These are phyloP conservation scores for Trisateles emortualis DNA, from an alignment of 2,888 invertebrate species.

Conservation along the genomic window DNA sequence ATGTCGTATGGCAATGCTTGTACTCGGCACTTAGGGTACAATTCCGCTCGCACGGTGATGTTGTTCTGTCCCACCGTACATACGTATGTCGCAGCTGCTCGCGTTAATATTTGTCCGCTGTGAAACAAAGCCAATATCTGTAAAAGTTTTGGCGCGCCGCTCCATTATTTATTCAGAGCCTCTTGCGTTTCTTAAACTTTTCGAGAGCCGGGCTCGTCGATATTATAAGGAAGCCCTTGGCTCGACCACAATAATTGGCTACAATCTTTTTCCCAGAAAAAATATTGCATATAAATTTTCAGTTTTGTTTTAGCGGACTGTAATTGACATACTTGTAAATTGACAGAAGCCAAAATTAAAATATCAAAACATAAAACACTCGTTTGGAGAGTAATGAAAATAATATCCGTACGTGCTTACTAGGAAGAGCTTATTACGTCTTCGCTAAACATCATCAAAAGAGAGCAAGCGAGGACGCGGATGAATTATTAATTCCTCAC, in stretches of 20 bases:
- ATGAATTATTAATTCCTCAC: slow-evolving; percentile 40
- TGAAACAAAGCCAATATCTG: slow-evolving; percentile 78
- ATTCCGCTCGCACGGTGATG: slow-evolving; percentile 25
- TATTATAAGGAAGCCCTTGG: slow-evolving; percentile 56
- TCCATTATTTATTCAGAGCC: slow-evolving; percentile 77
- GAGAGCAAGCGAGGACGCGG: slow-evolving; percentile 19
- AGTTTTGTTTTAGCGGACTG: slow-evolving; percentile 32
- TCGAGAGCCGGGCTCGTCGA: slow-evolving; percentile 52
- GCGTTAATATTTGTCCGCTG: slow-evolving; percentile 68
- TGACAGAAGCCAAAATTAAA: slow-evolving; percentile 12
- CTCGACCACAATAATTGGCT: slow-evolving; percentile 57
- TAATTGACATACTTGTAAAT: slow-evolving; percentile 13
- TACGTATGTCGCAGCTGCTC: slow-evolving; percentile 65
- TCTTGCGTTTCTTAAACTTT: slow-evolving; percentile 70
- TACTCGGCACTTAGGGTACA: slow-evolving; percentile 19
- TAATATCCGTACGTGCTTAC: slow-evolving; percentile 12
- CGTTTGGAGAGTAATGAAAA: slow-evolving; percentile 3
- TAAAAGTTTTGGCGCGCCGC: slow-evolving; percentile 68
- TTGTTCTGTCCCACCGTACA: slow-evolving; percentile 29
- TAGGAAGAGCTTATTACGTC: slow-evolving; percentile 11
- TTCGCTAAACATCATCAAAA: slow-evolving; percentile 27
- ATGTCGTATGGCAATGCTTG: not conserved
- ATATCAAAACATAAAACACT: slow-evolving; percentile 7
- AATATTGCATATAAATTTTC: slow-evolving; percentile 48
- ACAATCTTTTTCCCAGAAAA: slow-evolving; percentile 56